Evolutionary conservation across 1,140 invertebrate species (phyloP).

Genomic region (Sipha flava): DNA sequence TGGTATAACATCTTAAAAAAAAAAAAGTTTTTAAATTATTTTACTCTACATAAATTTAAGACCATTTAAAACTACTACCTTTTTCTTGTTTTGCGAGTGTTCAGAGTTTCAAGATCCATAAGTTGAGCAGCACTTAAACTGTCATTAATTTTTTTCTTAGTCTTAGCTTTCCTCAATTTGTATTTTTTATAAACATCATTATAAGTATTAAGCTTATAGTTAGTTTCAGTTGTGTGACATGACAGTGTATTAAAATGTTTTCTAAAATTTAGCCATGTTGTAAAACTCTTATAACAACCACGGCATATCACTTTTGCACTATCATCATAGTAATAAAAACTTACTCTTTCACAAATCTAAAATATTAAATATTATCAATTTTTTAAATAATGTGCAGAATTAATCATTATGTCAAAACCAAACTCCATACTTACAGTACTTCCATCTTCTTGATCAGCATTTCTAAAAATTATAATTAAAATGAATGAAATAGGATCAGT

Average conservation of each 20-base stretch:
- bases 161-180: slow-evolving; percentile 16
- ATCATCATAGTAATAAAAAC: slow-evolving; percentile 27
- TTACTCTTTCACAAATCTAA: background rate
- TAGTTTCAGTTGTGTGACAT: background rate
- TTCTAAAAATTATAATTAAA: background rate
- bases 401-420: background rate
- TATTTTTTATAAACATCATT: slow-evolving; percentile 17
- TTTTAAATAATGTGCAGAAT: background rate
- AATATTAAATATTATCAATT: background rate
- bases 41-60: background rate
- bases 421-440: background rate
- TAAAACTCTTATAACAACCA: slow-evolving; percentile 1
- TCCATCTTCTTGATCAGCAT: background rate
- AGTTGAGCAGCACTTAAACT: background rate
- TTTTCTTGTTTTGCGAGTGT: slow-evolving; percentile 24
- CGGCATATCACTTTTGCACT: slow-evolving; percentile 10
- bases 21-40: background rate
- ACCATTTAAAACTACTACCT: background rate
- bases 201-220: slow-evolving; percentile 4
- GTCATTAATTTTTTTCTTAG: background rate
- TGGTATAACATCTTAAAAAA: slow-evolving; percentile 1
- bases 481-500: background rate
- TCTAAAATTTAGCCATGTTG: slow-evolving; percentile 4
- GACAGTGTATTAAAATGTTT: background rate
- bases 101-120: slow-evolving; percentile 20